Evolutionary conservation across 2,888 invertebrate genomes (phyloP).

Genomic region (Apamea crenata): DNA sequence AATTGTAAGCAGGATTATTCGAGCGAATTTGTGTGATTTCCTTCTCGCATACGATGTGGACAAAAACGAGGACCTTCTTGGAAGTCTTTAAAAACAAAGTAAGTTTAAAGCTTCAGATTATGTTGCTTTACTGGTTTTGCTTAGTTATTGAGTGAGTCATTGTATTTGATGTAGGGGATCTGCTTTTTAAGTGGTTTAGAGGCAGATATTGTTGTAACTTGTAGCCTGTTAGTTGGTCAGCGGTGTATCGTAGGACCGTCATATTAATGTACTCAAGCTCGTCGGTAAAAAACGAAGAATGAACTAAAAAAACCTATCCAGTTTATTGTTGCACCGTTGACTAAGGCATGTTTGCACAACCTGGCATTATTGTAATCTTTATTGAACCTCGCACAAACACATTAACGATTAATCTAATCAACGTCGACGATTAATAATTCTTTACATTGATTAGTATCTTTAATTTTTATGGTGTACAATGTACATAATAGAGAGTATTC

Average conservation of each 20-base stretch:
- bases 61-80: constrained; percentile 42
- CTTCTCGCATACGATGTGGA: constrained; percentile 44
- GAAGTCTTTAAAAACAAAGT: constrained; percentile 57
- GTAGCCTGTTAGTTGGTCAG: neutral
- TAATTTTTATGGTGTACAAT: neutral
- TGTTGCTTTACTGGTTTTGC: constrained; percentile 36
- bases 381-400: neutral
- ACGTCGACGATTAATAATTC: neutral
- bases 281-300: neutral
- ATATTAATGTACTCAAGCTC: neutral
- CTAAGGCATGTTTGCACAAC: neutral
- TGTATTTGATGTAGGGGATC: constrained; percentile 18
- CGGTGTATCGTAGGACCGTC: neutral
- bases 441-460: neutral
- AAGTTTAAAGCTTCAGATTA: constrained; percentile 41
- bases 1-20: constrained; percentile 57
- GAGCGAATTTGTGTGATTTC: constrained; percentile 55
- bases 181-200: constrained; percentile 8
- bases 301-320: neutral
- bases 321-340: neutral
- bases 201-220: neutral
- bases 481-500: neutral
- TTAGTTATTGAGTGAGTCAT: constrained; percentile 21
- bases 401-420: neutral
- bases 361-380: neutral